Evolutionary conservation across 2,888 invertebrate species (phyloP).

Genomic region (Chymomyza caudatula): DNA sequence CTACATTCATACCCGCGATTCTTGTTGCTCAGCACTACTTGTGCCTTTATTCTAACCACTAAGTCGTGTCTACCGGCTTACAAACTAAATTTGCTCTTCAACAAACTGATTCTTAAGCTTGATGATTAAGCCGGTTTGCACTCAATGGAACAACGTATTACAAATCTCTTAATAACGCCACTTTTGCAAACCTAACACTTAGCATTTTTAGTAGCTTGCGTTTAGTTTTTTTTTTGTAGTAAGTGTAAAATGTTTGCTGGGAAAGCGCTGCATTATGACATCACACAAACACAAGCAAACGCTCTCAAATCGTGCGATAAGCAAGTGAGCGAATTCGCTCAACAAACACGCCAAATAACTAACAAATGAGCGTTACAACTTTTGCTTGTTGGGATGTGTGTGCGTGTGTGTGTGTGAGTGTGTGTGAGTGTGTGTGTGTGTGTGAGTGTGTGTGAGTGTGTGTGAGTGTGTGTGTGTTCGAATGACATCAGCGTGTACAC

Average conservation of each 20-base stretch:
- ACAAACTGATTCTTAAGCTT: neutral
- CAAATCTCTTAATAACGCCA: no score
- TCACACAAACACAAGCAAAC: constrained; percentile 45
- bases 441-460: neutral
- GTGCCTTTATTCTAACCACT: neutral
- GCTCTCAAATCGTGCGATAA: constrained; percentile 7
- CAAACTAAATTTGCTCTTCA: neutral
- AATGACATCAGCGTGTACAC: constrained; percentile 72
- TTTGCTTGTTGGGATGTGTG: no score
- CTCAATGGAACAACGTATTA: neutral
- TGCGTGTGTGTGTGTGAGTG: neutral
- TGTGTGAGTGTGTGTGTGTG: neutral
- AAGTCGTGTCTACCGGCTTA: neutral
- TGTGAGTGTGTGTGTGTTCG: neutral
- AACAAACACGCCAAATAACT: neutral
- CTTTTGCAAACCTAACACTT: no score
- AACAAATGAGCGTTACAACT: neutral
- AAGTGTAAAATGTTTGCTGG: neutral
- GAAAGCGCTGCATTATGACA: constrained; percentile 56
- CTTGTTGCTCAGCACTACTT: no score
- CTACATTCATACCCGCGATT: no score
- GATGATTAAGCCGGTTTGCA: neutral
- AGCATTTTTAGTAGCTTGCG: no score
- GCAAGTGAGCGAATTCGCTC: constrained; percentile 21
- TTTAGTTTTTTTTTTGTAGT: no score